These are phyloP conservation scores for Pimpla rufipes DNA, from an alignment of 2,888 invertebrate genomes.

Conservation along the genomic window DNA sequence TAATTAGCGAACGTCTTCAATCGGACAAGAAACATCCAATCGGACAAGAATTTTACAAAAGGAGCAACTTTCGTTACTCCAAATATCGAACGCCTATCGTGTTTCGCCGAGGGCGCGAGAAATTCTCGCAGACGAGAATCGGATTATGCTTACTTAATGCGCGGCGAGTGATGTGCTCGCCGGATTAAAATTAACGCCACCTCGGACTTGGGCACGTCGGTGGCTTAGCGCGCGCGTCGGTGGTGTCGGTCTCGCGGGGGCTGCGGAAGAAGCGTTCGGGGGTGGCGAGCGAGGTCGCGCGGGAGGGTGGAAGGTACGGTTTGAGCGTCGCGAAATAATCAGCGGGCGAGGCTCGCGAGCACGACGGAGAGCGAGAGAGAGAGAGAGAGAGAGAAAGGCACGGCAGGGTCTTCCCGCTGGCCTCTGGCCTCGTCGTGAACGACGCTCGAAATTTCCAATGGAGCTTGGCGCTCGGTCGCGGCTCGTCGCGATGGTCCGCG, in stretches of 20 bases:
- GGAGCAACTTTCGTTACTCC: background rate
- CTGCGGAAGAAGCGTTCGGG: background rate
- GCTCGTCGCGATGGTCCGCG: slow-evolving; percentile 64
- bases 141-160: slow-evolving; percentile 55
- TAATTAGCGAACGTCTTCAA: background rate
- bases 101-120: background rate
- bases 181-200: slow-evolving; percentile 69
- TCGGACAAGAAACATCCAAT: background rate
- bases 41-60: background rate
- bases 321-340: slow-evolving; percentile 59
- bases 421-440: slow-evolving; percentile 70
- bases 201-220: slow-evolving; percentile 48
- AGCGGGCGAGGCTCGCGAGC: slow-evolving; percentile 7
- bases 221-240: slow-evolving; percentile 48
- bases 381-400: slow-evolving; percentile 67
- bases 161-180: slow-evolving; percentile 58
- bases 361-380: slow-evolving; percentile 53
- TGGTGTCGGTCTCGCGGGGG: slow-evolving; percentile 33
- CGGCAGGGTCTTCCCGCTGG: slow-evolving; percentile 77
- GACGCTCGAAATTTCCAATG: slow-evolving; percentile 62
- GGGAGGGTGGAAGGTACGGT: slow-evolving; percentile 52
- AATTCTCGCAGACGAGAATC: slow-evolving; percentile 46
- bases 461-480: slow-evolving; percentile 46
- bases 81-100: too few species aligned
- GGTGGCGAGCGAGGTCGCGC: slow-evolving; percentile 47